A percentile compares a stretch with the other conserved stretches of the same genome.
Conservation (phyloP, 1,140 invertebrate species). For the roundworm (Caenorhabditis elegans) region DNA sequence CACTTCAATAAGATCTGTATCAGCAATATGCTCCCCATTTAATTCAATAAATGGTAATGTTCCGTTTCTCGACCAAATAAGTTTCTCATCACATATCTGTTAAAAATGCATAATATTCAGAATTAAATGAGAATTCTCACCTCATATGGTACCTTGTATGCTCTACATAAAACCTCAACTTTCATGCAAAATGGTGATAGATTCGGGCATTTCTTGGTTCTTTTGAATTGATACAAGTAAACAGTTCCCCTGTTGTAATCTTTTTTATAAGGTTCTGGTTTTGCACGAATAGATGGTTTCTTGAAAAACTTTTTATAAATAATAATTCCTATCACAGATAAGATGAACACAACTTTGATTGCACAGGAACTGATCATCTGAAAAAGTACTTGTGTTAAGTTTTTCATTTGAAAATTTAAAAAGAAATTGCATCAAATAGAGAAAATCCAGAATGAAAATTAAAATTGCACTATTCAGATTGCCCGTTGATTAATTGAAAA, state of each 20-base stretch:
- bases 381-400: too few relatives aligned
- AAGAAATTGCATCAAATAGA: neutral
- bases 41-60: constrained; percentile 86
- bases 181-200: constrained; percentile 89
- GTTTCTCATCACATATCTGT: neutral
- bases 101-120: neutral
- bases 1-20: constrained; percentile 70
- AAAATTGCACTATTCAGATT: too few relatives aligned
- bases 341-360: too few relatives aligned
- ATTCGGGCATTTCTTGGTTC: constrained; percentile 79
- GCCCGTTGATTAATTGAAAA: too few relatives aligned
- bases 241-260: constrained; percentile 77
- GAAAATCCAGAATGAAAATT: neutral
- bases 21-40: constrained; percentile 86
- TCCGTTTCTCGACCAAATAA: constrained; percentile 82
- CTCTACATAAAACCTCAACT: constrained; percentile 87
- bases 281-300: neutral
- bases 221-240: constrained; percentile 87
- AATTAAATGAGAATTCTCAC: constrained; percentile 70
- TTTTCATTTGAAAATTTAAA: too few relatives aligned
- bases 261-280: constrained; percentile 31
- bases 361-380: too few relatives aligned
- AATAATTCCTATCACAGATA: too few relatives aligned
- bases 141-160: constrained; percentile 87
- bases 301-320: constrained; percentile 33